Evolutionary conservation across 1,140 invertebrate genomes (phyloP), one percentile per base, ranked within the genome.

Genomic region (Drosophila kikkawai): DNA sequence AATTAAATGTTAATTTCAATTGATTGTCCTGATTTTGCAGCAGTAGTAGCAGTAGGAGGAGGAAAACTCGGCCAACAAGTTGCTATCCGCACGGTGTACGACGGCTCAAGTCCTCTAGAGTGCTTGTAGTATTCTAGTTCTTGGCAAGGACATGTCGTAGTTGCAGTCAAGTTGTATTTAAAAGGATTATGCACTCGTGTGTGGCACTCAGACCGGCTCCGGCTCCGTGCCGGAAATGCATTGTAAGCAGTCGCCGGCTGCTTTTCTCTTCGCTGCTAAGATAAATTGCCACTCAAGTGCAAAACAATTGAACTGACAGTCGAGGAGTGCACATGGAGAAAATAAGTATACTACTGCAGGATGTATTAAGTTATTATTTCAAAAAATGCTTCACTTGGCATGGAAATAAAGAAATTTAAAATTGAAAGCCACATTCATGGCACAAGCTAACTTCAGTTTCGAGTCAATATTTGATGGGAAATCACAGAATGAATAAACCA

Each of bases 1-100:
- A 88, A 87, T 87, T 87, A 87, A 88, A 88, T 88, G 84, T 84
- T 84, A 77, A 84, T 84, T 88, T 80, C 80, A 67, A 87, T 84
- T 84, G 85, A 83, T 82, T 82, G 70, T 57, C 57, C 57, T 73
- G 53, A 82, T 78, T 82, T 67, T 5, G 41, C 71, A 60, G 45
- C 6, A 32, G 37, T 12, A n/a, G 29, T 11, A 22, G 32, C 12
- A 9, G 34, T 1, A 8, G 19, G 12, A 37, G 32, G 8, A 19
- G 15, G n/a, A 42, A 67, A 68, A 68, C 48, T 55, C 64, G 65
- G 67, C 67, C 67, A 67, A 70, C 67, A 68, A 55, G 48, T 34
- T 45, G 48, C 63, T 68, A 48, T 34, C 15, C 50, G 36, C 36
- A 61, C 34, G 41, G 15, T 55, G 65, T 41, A 39, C 37, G 57